Conservation (phyloP, 2,113 vertebrate genomes). For the Neogale vison region DNA sequence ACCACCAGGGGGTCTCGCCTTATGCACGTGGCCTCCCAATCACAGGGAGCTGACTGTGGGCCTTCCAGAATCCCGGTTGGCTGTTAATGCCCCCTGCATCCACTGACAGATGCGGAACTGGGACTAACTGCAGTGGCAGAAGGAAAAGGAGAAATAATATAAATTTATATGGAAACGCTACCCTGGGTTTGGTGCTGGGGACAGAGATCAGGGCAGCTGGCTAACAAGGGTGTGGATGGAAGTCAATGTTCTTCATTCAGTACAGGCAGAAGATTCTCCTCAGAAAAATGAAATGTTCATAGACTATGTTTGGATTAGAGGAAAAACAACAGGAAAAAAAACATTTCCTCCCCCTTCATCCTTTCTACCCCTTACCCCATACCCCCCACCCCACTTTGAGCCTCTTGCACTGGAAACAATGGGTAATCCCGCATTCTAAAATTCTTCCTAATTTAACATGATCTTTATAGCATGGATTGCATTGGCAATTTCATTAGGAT, state of each 20-base stretch:
- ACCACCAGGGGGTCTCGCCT: too few species aligned
- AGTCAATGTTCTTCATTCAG: not conserved
- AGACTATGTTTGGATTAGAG: not conserved
- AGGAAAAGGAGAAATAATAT: not conserved
- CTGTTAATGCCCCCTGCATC: not conserved
- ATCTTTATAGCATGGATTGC: not conserved
- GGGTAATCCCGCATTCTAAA: not conserved
- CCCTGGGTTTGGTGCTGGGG: accelerated
- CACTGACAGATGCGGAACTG: not conserved
- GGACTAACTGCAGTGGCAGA: not conserved
- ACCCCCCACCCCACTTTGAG: not conserved
- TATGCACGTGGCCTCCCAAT: not conserved
- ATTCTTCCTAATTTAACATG: not conserved
- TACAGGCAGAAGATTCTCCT: not conserved
- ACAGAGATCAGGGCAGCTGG: accelerated
- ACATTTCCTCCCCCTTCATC: too few species aligned
- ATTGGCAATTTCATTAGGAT: not conserved
- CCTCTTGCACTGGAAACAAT: not conserved
- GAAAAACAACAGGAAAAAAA: not conserved
- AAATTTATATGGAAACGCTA: not conserved
- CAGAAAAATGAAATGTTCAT: not conserved
- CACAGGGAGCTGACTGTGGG: not conserved
- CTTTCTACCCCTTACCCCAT: too few species aligned
- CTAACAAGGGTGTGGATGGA: not conserved
- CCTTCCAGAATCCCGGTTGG: not conserved